Evolutionary conservation across 2,797 vertebrate species (phyloP), one percentile per base, ranked within the genome.

Genomic region (Gila robusta): DNA sequence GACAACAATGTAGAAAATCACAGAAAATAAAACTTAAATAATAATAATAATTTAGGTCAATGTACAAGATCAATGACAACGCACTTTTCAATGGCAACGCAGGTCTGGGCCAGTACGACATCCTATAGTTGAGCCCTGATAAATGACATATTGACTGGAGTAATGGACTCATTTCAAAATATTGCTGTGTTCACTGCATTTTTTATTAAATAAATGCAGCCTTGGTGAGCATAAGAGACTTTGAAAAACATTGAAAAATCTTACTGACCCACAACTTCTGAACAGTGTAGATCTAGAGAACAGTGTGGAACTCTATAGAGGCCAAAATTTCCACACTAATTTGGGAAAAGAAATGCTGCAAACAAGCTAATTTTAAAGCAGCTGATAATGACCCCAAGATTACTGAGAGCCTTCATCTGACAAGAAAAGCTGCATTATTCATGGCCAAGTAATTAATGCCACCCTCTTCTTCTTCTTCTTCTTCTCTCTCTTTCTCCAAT

Each of bases 341-440:
- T 54, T 84, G 21, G 19, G 32, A 77, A 83, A 26, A 39, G 23
- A 78, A 76, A 69, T 54, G 32, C 41, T 35, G 28, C 72, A 64
- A 83, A 76, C 44, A 77, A 84, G 32, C 23, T 70, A 6, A 32
- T 78, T 69, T 47, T 39, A 67, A 56, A 8, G 59, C 71, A 70
- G 19, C 73, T 52, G 6, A 78, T 70, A 54, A 78, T 41, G 35
- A 78, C 32, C n/a, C 41, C 11, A 26, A 84, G 23, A 84, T 41
- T 28, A 79, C 82, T 52, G 41, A 73, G 76, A 41, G 56, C 82
- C 56, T 74, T 76, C 71, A 62, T 28, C n/a, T 78, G 73, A 56
- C 73, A 79, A 23, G 64, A 44, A 16, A 39, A 49, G 9, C 21
- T 85, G 76, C 67, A 79, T 85, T 85, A 85, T 79, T 85, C 66